Conservation (phyloP, 2,797 vertebrate species). For the Hephaestus fuliginosus region DNA sequence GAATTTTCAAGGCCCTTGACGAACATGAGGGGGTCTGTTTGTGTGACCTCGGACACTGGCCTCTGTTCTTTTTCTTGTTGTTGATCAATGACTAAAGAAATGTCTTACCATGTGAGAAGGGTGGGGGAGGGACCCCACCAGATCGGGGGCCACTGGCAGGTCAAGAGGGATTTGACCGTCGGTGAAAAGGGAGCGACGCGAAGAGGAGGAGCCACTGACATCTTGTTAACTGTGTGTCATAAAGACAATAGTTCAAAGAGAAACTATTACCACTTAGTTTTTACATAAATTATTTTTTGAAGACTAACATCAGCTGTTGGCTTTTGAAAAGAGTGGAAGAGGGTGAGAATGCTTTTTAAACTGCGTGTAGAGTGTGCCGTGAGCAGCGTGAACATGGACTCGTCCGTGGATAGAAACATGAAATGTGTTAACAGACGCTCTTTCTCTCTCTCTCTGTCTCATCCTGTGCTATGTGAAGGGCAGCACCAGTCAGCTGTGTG, state of each 20-base stretch:
- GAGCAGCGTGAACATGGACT: slow-evolving; percentile 75
- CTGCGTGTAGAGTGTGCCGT: slow-evolving; percentile 73
- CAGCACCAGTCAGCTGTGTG: slow-evolving; percentile 81
- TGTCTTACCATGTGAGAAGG: slow-evolving; percentile 68
- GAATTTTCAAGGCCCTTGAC: slow-evolving; percentile 72
- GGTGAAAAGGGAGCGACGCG: slow-evolving; percentile 43
- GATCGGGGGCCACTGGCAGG: slow-evolving; percentile 58
- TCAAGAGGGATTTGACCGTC: slow-evolving; percentile 57
- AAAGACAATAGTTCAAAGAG: slow-evolving; percentile 83
- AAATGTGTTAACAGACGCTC: slow-evolving; percentile 75
- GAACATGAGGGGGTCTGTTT: slow-evolving; percentile 69
- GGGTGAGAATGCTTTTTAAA: slow-evolving; percentile 84
- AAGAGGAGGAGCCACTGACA: slow-evolving; percentile 75
- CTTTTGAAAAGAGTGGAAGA: slow-evolving; percentile 80
- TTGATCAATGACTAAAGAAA: slow-evolving; percentile 81
- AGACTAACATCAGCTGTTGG: slow-evolving; percentile 86
- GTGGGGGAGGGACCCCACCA: slow-evolving; percentile 37
- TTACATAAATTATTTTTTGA: slow-evolving; percentile 91
- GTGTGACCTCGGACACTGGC: slow-evolving; percentile 76
- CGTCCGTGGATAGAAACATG: slow-evolving; percentile 67
- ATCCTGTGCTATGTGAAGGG: slow-evolving; percentile 80
- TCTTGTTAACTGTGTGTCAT: slow-evolving; percentile 81
- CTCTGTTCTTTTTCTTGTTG: slow-evolving; percentile 76
- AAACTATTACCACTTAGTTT: slow-evolving; percentile 88
- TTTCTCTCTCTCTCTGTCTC: slow-evolving; percentile 54